These are phyloP conservation scores for Hiodon tergisus DNA, from an alignment of 2,113 vertebrate species.

Conservation along the genomic window DNA sequence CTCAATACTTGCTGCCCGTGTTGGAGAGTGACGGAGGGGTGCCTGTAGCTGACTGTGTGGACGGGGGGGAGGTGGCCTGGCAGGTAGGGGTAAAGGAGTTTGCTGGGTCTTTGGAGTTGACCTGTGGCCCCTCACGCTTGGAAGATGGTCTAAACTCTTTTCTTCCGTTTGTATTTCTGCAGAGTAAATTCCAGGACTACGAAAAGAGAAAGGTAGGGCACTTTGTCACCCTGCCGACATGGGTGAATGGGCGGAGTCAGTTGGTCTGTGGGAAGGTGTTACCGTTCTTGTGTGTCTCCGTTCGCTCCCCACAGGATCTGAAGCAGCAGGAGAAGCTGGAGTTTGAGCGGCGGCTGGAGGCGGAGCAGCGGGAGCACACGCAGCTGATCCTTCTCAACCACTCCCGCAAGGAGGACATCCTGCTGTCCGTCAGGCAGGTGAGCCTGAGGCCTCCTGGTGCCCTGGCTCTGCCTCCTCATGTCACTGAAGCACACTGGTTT, in stretches of 20 bases:
- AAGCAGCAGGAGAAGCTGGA: slow-evolving; percentile 82
- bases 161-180: slow-evolving; percentile 46
- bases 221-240: background rate
- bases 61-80: slow-evolving; percentile 70
- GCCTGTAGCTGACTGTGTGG: slow-evolving; percentile 53
- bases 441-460: background rate
- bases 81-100: slow-evolving; percentile 58
- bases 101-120: background rate
- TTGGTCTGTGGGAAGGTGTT: background rate
- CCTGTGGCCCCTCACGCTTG: background rate
- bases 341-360: slow-evolving; percentile 74
- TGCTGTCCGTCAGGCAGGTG: slow-evolving; percentile 83
- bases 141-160: background rate
- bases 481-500: background rate
- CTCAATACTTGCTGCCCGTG: slow-evolving; percentile 70
- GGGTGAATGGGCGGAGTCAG: background rate
- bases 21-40: slow-evolving; percentile 66
- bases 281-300: background rate
- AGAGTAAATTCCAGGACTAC: slow-evolving; percentile 88
- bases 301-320: slow-evolving; percentile 61
- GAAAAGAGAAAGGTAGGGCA: slow-evolving; percentile 83
- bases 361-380: slow-evolving; percentile 75
- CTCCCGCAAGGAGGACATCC: slow-evolving; percentile 75
- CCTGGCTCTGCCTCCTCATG: background rate
- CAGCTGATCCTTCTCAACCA: slow-evolving; percentile 73